Evolutionary conservation across 1,140 invertebrate genomes (phyloP).

Genomic region (Rhopalosiphum maidis): DNA sequence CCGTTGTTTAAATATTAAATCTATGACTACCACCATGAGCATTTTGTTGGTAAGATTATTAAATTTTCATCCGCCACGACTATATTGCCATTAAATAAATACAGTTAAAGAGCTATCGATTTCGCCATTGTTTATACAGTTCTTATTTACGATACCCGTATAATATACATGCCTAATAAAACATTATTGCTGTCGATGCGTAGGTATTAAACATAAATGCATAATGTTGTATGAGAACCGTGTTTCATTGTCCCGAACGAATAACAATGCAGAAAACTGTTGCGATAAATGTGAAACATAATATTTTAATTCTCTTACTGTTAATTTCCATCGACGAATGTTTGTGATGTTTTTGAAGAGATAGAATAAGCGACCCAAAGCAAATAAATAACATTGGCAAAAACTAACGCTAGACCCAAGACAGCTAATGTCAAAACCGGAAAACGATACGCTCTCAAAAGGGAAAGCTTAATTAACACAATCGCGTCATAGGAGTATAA

Average conservation of each 20-base stretch:
- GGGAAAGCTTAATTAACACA: neutral
- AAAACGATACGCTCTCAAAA: neutral
- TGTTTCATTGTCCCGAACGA: neutral
- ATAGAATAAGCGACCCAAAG: neutral
- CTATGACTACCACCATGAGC: neutral
- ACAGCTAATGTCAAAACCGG: constrained; percentile 7
- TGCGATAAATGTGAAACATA: neutral
- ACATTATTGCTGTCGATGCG: neutral
- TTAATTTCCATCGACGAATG: neutral
- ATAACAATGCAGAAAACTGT: neutral
- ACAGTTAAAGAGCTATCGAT: neutral
- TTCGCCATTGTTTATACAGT: neutral
- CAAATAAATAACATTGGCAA: constrained; percentile 25
- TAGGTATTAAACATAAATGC: neutral
- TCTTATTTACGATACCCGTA: neutral
- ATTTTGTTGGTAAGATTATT: neutral
- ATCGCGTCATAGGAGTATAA: neutral
- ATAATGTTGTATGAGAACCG: neutral
- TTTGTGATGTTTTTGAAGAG: constrained; percentile 15
- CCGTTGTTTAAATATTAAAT: neutral
- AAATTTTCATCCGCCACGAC: neutral
- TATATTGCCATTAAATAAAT: neutral
- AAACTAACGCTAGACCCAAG: constrained; percentile 15
- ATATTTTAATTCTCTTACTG: neutral
- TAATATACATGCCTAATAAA: neutral